Evolutionary conservation across 2,797 vertebrate genomes (phyloP).

Genomic region (Aphelocoma californica): DNA sequence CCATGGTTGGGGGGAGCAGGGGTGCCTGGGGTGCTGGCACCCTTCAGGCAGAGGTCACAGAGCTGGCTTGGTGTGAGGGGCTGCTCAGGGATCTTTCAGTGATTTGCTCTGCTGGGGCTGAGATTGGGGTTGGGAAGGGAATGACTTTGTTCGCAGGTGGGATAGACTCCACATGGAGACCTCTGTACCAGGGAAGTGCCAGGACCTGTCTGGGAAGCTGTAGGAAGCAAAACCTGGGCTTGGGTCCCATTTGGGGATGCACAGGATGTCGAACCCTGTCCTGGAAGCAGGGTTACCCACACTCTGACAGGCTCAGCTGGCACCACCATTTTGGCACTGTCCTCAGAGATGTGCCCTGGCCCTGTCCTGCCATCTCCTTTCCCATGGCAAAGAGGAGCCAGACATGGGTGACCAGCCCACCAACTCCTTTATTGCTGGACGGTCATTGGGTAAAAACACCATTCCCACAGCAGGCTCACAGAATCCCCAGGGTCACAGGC

Average conservation of each 20-base stretch:
- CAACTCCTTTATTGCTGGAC: conserved; percentile 20
- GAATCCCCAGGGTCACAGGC: background rate
- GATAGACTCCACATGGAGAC: background rate
- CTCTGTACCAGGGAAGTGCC: background rate
- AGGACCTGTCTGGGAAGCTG: background rate
- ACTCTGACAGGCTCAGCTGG: background rate
- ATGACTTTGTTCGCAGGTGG: background rate
- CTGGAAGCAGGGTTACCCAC: background rate
- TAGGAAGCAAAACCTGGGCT: background rate
- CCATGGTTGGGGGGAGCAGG: rapidly evolving
- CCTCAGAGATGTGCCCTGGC: background rate
- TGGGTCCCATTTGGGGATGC: background rate
- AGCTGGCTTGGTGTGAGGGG: background rate
- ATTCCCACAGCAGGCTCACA: background rate
- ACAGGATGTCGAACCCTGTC: background rate
- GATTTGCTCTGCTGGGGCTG: background rate
- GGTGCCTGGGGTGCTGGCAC: background rate
- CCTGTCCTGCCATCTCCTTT: background rate
- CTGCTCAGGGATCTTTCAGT: background rate
- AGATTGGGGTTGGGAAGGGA: background rate
- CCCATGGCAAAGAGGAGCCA: background rate
- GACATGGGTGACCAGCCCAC: background rate
- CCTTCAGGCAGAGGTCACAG: background rate
- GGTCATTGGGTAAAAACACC: rapidly evolving
- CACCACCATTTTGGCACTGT: background rate